phyloP scores from a whole-genome alignment of 2,888 invertebrate species.

The Scaptomyza flava region DNA sequence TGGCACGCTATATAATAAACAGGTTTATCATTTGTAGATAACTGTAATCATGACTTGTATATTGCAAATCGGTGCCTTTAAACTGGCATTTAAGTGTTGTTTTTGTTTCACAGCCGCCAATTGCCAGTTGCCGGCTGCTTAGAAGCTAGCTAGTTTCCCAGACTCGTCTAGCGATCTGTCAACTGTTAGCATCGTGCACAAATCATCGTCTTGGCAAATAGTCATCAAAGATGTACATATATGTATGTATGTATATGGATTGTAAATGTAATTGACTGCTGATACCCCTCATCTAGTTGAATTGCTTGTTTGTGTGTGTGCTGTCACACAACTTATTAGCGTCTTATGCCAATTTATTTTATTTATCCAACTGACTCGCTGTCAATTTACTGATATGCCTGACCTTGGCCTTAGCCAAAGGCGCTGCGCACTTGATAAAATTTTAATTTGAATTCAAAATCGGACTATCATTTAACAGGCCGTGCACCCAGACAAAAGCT shows the following conservation, averaged over 20 bases:
- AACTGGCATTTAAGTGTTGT: constrained; percentile 56
- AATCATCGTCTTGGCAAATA: constrained; percentile 5
- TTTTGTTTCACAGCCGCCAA: constrained; percentile 2
- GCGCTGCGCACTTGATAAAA: not conserved
- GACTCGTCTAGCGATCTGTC: constrained; percentile 8
- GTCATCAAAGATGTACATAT: not conserved
- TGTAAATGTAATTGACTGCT: constrained; percentile 6
- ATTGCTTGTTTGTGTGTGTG: constrained; percentile 6
- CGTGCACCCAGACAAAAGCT: constrained; percentile 18
- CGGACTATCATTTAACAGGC: not conserved
- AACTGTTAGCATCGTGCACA: constrained; percentile 7
- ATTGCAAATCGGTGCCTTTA: constrained; percentile 61
- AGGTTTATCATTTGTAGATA: constrained; percentile 49
- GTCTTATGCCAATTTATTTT: constrained; percentile 17
- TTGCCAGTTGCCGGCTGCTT: not conserved
- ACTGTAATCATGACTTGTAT: constrained; percentile 63
- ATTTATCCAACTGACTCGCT: constrained; percentile 11
- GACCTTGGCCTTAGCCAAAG: constrained; percentile 12
- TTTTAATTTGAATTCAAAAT: constrained; percentile 13
- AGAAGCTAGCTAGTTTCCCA: not conserved
- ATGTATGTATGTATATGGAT: not conserved
- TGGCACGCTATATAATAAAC: constrained; percentile 46
- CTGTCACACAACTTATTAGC: constrained; percentile 14
- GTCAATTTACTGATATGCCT: not conserved
- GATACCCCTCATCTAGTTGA: not conserved